phyloP scores from a whole-genome alignment of 2,797 vertebrate genomes.

The Anabas testudineus region DNA sequence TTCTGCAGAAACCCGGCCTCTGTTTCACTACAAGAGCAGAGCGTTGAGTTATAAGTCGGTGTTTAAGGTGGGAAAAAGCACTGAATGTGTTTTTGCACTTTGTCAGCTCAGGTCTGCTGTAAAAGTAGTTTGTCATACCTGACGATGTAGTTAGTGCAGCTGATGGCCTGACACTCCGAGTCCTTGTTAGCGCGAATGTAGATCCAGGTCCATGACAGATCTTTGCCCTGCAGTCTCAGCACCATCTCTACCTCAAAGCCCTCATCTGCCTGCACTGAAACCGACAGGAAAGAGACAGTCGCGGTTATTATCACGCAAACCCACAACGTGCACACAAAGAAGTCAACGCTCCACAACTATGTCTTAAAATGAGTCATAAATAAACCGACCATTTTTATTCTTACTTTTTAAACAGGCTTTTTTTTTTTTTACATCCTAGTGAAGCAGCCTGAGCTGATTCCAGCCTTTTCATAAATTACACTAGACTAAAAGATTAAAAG shows the following conservation, averaged over 20 bases:
- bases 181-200: conserved; percentile 67
- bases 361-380: background rate
- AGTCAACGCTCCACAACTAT: background rate
- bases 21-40: conserved; percentile 72
- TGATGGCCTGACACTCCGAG: conserved; percentile 59
- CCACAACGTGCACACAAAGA: background rate
- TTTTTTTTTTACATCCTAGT: background rate
- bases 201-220: conserved; percentile 84
- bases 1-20: conserved; percentile 79
- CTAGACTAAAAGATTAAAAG: background rate
- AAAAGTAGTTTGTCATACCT: conserved; percentile 73
- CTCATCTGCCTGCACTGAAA: conserved; percentile 74
- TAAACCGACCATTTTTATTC: background rate
- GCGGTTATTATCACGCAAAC: conserved; percentile 15
- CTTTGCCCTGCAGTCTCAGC: conserved; percentile 81
- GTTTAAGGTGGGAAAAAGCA: background rate
- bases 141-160: conserved; percentile 84
- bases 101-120: background rate
- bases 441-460: background rate
- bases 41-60: background rate
- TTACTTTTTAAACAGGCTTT: background rate
- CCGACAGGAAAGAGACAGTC: conserved; percentile 7
- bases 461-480: background rate
- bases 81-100: background rate
- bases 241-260: conserved; percentile 76